Base-by-base conservation (phyloP, 2,113 vertebrate species). In the Mugil cephalus region DNA sequence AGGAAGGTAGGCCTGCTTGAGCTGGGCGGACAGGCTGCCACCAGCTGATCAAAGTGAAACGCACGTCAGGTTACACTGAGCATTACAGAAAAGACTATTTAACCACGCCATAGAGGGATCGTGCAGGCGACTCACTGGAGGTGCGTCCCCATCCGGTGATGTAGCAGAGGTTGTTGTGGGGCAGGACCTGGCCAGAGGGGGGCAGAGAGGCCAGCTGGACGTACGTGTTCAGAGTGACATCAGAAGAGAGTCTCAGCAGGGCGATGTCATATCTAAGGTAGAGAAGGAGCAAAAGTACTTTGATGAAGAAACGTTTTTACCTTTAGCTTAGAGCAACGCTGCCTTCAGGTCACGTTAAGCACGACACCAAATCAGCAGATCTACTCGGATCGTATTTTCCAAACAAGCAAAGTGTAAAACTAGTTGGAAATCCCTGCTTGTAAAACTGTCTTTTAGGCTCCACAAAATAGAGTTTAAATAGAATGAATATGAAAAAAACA, bases 61-160 rank as follows among this genome's bases (percentile, higher is more conserved):
- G 1, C 55, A 48, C 1, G 1, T 52, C 12, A 48, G 10, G 10
- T 59, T 53, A 21, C 2, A 8, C 7, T 38, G 4, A 43, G 13
- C 10, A 38, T 56, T 47, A 55, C 1, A 48, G 34, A 62, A 14
- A 35, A 46, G 18, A 58, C 3, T 4, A 13, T 0, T n/a, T 10
- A 1, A 10, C 52, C 40, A 1, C 18, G 8, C n/a, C 5, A 1
- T 47, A 15, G 12, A 24, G 7, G 30, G 6, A 45, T 46, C 4
- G 2, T 3, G 12, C 4, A 1, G 2, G 54, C 1, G 11, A 64
- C 96, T 95, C 87, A 97, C 96, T 95, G 76, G 51, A 72, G 52
- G 95, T 96, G 38, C 0, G 74, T 10, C 96, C 96, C 96, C 96
- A 97, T 89, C 97, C 97, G 0, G 93, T 94, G 92, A 97, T 83